Evolutionary conservation across 2,797 vertebrate genomes (phyloP).

Genomic region (Acanthopagrus latus): DNA sequence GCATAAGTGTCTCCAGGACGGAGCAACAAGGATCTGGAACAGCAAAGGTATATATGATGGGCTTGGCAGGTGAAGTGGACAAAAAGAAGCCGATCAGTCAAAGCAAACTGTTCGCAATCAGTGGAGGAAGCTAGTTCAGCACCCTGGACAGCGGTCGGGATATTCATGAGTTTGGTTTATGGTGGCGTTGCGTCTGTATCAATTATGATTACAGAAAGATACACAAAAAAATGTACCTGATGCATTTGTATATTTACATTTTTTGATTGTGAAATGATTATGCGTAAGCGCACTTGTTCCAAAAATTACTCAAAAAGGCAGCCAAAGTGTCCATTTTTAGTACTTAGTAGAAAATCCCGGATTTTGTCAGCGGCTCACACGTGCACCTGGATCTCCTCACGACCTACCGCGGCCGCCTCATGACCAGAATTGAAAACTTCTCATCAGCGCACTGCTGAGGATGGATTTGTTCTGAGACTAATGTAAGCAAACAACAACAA

Average conservation of each 20-base stretch:
- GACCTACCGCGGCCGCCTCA: constrained; percentile 13
- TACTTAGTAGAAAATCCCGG: neutral
- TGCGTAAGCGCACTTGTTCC: neutral
- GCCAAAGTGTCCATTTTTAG: neutral
- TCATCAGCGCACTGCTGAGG: constrained; percentile 17
- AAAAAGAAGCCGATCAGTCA: constrained; percentile 16
- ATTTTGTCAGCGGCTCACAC: neutral
- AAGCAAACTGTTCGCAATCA: constrained; percentile 2
- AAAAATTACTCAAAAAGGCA: neutral
- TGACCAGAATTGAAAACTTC: constrained; percentile 29
- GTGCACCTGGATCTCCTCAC: neutral
- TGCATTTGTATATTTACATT: neutral
- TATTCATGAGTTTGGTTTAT: neutral
- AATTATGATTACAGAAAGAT: neutral
- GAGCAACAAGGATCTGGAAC: neutral
- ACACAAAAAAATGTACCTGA: neutral
- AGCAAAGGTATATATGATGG: constrained; percentile 10
- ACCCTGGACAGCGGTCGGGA: constrained; percentile 42
- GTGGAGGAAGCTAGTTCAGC: constrained; percentile 22
- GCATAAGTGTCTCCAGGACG: constrained; percentile 7
- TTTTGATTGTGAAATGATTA: neutral
- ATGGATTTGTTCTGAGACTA: constrained; percentile 43
- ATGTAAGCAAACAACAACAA: constrained; percentile 39
- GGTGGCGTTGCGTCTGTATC: neutral
- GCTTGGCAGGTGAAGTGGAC: constrained; percentile 5